Percentiles rank a stretch among this genome's conserved stretches.
phyloP scores from a whole-genome alignment of 2,888 invertebrate species.

The Cybosia mesomella region DNA sequence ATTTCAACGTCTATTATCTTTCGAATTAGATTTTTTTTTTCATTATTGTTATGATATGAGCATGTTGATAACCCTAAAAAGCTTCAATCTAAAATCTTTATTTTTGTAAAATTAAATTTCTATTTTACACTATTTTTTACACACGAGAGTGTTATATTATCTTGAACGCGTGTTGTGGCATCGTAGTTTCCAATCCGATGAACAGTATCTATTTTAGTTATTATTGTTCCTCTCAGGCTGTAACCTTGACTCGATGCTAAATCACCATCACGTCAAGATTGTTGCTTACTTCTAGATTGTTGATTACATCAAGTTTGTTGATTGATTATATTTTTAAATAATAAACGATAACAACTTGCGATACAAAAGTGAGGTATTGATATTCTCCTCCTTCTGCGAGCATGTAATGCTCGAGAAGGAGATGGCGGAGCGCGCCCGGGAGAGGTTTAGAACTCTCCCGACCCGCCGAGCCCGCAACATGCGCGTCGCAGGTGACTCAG shows the following conservation, averaged over 20 bases:
- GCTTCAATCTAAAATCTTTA: background rate
- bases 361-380: background rate
- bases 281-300: background rate
- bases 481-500: too few relatives aligned
- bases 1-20: conserved; percentile 48
- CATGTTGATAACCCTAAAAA: background rate
- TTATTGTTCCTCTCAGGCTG: too few relatives aligned
- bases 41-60: conserved; percentile 12
- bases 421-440: too few relatives aligned
- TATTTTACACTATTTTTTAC: background rate
- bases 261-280: background rate
- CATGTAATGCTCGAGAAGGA: too few relatives aligned
- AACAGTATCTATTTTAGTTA: too few relatives aligned
- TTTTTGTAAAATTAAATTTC: too few relatives aligned
- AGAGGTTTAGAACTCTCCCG: too few relatives aligned
- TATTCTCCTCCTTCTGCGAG: too few relatives aligned
- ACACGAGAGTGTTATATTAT: background rate
- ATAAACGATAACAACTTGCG: background rate
- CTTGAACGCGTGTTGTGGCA: background rate
- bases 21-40: conserved; percentile 42
- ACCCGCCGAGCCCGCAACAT: too few relatives aligned
- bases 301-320: background rate
- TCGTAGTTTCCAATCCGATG: too few relatives aligned
- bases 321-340: background rate
- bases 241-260: background rate